These are phyloP conservation scores for Mythimna albipuncta DNA, from an alignment of 2,888 invertebrate species.

Conservation along the genomic window DNA sequence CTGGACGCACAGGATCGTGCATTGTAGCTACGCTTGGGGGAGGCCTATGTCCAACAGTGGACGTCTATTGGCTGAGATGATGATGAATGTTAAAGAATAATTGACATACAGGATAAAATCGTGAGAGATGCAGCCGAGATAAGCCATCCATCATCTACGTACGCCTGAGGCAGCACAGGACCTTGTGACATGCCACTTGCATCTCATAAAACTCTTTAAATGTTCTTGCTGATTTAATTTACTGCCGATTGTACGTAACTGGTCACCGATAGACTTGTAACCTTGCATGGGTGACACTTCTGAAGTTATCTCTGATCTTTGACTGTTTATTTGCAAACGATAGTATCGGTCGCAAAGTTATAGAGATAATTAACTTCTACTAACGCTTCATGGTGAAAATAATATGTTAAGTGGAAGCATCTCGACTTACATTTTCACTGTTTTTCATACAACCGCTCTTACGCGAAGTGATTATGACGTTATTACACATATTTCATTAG, in stretches of 20 bases:
- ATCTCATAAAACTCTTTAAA: conserved; percentile 34
- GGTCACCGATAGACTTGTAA: conserved; percentile 12
- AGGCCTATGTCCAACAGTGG: too few relatives aligned
- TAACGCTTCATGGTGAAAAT: too few relatives aligned
- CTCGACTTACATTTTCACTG: too few relatives aligned
- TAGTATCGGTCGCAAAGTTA: conserved; percentile 15
- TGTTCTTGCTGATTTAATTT: conserved; percentile 32
- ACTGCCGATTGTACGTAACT: conserved; percentile 16
- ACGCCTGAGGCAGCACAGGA: conserved; percentile 38
- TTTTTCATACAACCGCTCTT: too few relatives aligned
- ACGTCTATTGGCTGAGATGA: too few relatives aligned
- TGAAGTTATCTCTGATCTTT: conserved; percentile 44
- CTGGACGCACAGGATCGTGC: too few relatives aligned
- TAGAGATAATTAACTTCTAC: not conserved
- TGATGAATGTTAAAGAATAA: not conserved
- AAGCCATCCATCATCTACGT: conserved; percentile 8
- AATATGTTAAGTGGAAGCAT: too few relatives aligned
- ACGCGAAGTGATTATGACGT: too few relatives aligned
- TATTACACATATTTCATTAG: too few relatives aligned
- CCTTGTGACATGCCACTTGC: conserved; percentile 39
- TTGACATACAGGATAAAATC: not conserved
- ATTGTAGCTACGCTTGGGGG: too few relatives aligned
- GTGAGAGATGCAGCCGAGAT: conserved; percentile 26
- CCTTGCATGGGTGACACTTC: conserved; percentile 43
- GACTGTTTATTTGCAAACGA: conserved; percentile 13